Evolutionary conservation across 1,140 invertebrate species (phyloP), one percentile per base, ranked within the genome.

Genomic region (Dryas iulia): DNA sequence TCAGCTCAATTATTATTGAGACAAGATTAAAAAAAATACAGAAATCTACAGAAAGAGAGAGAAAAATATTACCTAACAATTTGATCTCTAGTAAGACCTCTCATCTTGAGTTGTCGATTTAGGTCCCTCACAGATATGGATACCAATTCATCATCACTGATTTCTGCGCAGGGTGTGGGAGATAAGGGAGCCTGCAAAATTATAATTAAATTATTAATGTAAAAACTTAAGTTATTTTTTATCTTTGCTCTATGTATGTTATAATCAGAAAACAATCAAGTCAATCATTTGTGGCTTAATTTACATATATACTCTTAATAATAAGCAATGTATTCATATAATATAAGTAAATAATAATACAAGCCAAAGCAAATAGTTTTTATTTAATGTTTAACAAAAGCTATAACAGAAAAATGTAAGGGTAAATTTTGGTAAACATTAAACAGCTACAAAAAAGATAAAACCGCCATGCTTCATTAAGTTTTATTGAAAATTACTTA

Each of bases 91-190:
- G 95, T 95, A 0, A 98, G 87, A 0, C 97, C 97, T 66, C 97
- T 93, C 79, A 97, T 92, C 88, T 98, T 98, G 0, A 98, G 89
- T 53, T 97, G 96, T 1, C 97, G 93, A 83, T 98, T 98, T 0
- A 98, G 92, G 81, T 98, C 97, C 3, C 97, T 92, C 0, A 98
- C 97, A 0, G 96, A 97, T 73, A 98, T 97, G 1, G 96, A 95
- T 0, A 98, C 97, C 66, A 98, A 91, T 74, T 98, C 97, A 90
- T 98, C 97, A 83, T 98, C 97, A 69, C 95, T 97, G 71, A 98
- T 98, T 76, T 97, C 97, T 0, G 96, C 89, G 71, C 96, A 95
- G 0, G 96, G 96, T 11, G 95, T 95, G 3, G 97, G 96, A 8
- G 96, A 97, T 47, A 97, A 87, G 52, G 96, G 96, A 80, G 96